Base-by-base conservation (phyloP, 2,113 vertebrate species). In the Anoura caudifer region DNA sequence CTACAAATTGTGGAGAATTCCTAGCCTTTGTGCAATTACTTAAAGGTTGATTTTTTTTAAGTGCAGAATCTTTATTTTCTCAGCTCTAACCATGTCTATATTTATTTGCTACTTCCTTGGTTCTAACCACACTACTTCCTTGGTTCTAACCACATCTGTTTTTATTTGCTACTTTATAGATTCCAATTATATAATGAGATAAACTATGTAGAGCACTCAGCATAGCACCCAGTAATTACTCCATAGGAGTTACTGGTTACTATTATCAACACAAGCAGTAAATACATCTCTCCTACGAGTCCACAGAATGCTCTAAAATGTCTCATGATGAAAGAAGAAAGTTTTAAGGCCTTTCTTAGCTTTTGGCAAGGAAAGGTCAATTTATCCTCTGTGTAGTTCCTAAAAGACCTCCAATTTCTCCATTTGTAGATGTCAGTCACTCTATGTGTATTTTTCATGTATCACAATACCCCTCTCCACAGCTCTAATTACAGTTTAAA, bases 81-180 rank as follows among this genome's bases (percentile, higher is more conserved):
- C 85, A 41, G 45, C 77, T 92, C n/a, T 88, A 65, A 83, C 47
- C n/a, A 52, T 13, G 38, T 63, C 83, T 94, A 59, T 95, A 87
- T 97, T 95, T 91, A 87, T 93, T 89, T 70, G 31, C n/a, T 87
- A 33, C 85, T 92, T 95, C 90, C 56, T 80, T 86, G 26, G 26
- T 88, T 95, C 81, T 96, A 95, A 96, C 96, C 85, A 56, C 65
- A 20, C 65, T 82, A 73, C 73, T 97, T 94, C 73, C 67, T 89
- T 89, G 20, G 17, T 94, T 95, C 82, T 91, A 93, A 95, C 61
- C 83, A 87, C 33, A 8, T 93, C 77, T 96, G 45, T 84, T 87
- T 94, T 91, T 81, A 92, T 63, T 95, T 56, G 22, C 15, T 54
- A 43, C 54, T 92, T 87, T 90, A 82, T 90, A 87, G n/a, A 76